Evolutionary conservation across 30 jellyfish, hydroid and myxozoan species (phyloP).

Genomic region (Pseudorhiza aurosa): DNA sequence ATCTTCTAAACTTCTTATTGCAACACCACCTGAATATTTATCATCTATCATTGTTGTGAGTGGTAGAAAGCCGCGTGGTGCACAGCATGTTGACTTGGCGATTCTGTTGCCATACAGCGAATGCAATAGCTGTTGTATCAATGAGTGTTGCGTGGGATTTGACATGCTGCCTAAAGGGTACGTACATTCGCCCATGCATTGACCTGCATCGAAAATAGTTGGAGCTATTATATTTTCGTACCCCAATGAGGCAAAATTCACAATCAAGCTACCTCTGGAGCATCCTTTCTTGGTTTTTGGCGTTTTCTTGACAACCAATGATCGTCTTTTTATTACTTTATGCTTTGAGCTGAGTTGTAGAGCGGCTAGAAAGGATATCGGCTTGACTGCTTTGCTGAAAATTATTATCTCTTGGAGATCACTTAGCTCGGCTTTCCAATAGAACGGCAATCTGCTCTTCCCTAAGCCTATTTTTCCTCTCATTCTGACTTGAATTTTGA

Average conservation of each 20-base stretch:
- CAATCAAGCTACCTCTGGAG: conserved; percentile 34
- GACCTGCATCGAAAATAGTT: conserved; percentile 60
- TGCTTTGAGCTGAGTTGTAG: background rate
- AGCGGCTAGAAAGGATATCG: background rate
- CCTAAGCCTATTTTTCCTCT: background rate
- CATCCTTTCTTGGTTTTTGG: conserved; percentile 34
- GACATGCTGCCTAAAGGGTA: conserved; percentile 68
- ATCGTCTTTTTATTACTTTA: background rate
- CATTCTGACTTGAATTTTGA: background rate
- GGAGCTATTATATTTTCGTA: conserved; percentile 67
- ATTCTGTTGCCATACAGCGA: conserved; percentile 45
- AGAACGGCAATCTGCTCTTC: background rate
- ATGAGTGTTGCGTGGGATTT: conserved; percentile 66
- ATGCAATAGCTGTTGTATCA: conserved; percentile 61
- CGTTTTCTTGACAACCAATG: background rate
- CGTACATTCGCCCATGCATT: conserved; percentile 67
- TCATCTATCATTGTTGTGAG: conserved; percentile 42
- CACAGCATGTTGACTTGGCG: conserved; percentile 68
- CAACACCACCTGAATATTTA: conserved; percentile 31
- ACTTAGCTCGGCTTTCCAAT: background rate
- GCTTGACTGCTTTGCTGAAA: conserved; percentile 3
- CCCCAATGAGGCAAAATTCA: conserved; percentile 64
- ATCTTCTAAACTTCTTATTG: conserved; percentile 54
- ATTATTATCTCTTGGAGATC: background rate
- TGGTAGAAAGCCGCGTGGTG: conserved; percentile 54